A percentile compares a stretch with the other conserved stretches of the same genome.
Conservation (phyloP, 2,113 vertebrate species). For the Periophthalmodon schlosseri region DNA sequence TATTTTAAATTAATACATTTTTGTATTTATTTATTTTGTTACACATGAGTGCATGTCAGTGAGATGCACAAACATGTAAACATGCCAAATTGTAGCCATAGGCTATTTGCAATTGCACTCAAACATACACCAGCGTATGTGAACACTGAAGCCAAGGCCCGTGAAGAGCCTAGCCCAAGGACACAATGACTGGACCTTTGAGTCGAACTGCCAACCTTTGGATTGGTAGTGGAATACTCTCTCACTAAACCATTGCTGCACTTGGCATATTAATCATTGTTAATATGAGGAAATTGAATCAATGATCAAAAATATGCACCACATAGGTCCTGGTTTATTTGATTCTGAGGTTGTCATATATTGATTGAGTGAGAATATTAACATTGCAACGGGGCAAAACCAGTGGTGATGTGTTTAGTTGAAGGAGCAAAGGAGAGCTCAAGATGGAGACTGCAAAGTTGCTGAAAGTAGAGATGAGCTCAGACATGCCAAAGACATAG, state of each 20-base stretch:
- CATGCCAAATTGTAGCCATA: neutral
- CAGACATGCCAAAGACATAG: slow-evolving; percentile 74
- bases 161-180: neutral
- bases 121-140: neutral
- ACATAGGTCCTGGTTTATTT: neutral
- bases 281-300: neutral
- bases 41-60: no score
- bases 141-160: neutral
- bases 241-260: neutral
- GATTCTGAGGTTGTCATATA: neutral
- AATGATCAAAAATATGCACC: neutral
- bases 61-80: neutral
- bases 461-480: slow-evolving; percentile 79
- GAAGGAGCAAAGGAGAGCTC: slow-evolving; percentile 52
- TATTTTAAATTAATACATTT: no score
- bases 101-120: neutral
- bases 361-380: neutral
- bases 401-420: slow-evolving; percentile 58
- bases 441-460: slow-evolving; percentile 75
- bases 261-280: neutral
- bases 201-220: neutral
- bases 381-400: slow-evolving; percentile 9
- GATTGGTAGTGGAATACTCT: neutral
- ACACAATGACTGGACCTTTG: neutral
- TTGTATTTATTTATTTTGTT: no score